These are phyloP conservation scores for Callinectes sapidus DNA, from an alignment of 2,888 invertebrate species.

Conservation along the genomic window DNA sequence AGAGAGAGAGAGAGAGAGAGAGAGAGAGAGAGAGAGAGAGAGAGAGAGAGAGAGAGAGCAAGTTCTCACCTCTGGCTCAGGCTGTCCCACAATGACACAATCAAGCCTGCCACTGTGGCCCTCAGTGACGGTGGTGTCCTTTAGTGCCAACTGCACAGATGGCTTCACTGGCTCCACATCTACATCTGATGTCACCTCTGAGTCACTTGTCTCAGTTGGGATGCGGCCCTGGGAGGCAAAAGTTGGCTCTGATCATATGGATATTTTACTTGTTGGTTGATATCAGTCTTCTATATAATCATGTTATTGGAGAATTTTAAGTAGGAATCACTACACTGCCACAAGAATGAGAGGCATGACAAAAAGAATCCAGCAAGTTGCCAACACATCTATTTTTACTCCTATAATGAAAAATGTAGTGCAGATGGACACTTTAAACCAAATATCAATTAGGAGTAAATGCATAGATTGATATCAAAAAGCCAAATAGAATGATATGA, in stretches of 20 bases:
- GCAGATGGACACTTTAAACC: too few relatives aligned
- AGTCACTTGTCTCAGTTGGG: slow-evolving; percentile 84
- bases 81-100: slow-evolving; percentile 87
- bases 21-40: too few relatives aligned
- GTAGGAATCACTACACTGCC: background rate
- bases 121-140: slow-evolving; percentile 83
- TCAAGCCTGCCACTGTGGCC: slow-evolving; percentile 84
- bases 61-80: slow-evolving; percentile 84
- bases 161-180: slow-evolving; percentile 83
- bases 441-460: too few relatives aligned
- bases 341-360: background rate
- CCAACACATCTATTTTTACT: too few relatives aligned
- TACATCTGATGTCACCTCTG: slow-evolving; percentile 83
- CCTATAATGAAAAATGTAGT: too few relatives aligned
- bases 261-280: background rate
- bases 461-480: background rate
- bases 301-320: background rate
- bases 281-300: background rate
- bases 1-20: too few relatives aligned
- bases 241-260: background rate
- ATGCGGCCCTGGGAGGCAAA: slow-evolving; percentile 76
- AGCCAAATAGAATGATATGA: background rate
- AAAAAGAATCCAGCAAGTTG: too few relatives aligned
- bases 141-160: slow-evolving; percentile 82
- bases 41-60: too few relatives aligned